Evolutionary conservation across 2,888 invertebrate species (phyloP).

Genomic region (Piscicola geometra): DNA sequence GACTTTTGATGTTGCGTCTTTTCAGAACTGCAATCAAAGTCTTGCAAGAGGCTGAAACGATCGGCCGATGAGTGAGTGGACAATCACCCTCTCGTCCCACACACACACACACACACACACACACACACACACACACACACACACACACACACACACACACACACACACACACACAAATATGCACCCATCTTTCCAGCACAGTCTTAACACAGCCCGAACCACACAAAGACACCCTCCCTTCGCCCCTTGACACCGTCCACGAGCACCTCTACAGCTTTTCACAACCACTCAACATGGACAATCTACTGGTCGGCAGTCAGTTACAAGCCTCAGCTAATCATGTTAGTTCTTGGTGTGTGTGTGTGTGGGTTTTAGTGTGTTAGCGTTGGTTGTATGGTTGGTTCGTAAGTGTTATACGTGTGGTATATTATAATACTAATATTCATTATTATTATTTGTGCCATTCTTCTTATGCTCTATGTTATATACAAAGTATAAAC

Average conservation of each 20-base stretch:
- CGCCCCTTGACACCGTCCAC: neutral
- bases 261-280: constrained; percentile 65
- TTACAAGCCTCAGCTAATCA: constrained; percentile 49
- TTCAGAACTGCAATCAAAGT: neutral
- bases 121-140: neutral
- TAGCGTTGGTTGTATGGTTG: neutral
- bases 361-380: too few relatives aligned
- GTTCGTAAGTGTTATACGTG: too few relatives aligned
- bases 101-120: neutral
- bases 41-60: neutral
- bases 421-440: too few relatives aligned
- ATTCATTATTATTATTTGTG: too few relatives aligned
- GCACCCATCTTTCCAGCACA: neutral
- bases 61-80: neutral
- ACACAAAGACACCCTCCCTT: neutral
- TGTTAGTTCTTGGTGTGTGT: too few relatives aligned
- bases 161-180: too few relatives aligned
- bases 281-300: constrained; percentile 77
- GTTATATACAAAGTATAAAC: too few relatives aligned
- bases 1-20: neutral
- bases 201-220: neutral
- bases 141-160: neutral
- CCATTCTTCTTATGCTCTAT: too few relatives aligned
- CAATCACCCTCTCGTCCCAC: neutral
- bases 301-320: constrained; percentile 72